Percentiles rank a stretch among this genome's conserved stretches.
Conservation (phyloP, 1,140 invertebrate species). For the Drosophila ananassae region DNA sequence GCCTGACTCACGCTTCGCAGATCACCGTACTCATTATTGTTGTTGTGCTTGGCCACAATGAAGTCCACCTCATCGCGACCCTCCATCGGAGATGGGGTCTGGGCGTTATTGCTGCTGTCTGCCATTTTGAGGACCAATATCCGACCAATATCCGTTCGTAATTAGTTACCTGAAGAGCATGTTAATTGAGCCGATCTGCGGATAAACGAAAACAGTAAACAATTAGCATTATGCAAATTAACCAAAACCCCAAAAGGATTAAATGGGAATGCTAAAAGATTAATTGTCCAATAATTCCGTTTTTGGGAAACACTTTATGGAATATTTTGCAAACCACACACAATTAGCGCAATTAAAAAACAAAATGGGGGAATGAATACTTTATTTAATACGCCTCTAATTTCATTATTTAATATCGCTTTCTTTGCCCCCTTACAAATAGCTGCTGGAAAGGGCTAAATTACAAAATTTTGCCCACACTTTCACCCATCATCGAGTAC, state of each 20-base stretch:
- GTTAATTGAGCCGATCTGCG: constrained; percentile 30
- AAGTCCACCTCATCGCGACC: constrained; percentile 71
- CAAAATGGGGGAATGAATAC: not conserved
- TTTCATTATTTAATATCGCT: constrained; percentile 3
- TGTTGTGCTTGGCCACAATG: constrained; percentile 54
- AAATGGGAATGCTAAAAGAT: not conserved
- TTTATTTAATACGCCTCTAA: too few relatives aligned
- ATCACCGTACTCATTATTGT: constrained; percentile 73
- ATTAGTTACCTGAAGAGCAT: constrained; percentile 29
- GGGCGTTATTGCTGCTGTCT: constrained; percentile 35
- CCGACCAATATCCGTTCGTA: constrained; percentile 44
- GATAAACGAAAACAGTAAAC: constrained; percentile 1
- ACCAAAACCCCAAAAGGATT: not conserved
- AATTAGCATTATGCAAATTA: constrained; percentile 15
- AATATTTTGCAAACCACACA: constrained; percentile 7
- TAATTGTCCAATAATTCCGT: constrained; percentile 23
- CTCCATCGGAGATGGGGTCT: not conserved
- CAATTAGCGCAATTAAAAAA: constrained; percentile 13
- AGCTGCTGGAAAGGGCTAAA: not conserved
- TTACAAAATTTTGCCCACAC: constrained; percentile 17
- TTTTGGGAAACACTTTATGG: constrained; percentile 7
- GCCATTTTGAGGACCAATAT: constrained; percentile 41
- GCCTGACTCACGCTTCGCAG: constrained; percentile 48
- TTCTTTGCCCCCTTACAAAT: constrained; percentile 4
- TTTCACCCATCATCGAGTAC: constrained; percentile 40